phyloP scores from a whole-genome alignment of 2,888 invertebrate species.

The Eilema depressum region DNA sequence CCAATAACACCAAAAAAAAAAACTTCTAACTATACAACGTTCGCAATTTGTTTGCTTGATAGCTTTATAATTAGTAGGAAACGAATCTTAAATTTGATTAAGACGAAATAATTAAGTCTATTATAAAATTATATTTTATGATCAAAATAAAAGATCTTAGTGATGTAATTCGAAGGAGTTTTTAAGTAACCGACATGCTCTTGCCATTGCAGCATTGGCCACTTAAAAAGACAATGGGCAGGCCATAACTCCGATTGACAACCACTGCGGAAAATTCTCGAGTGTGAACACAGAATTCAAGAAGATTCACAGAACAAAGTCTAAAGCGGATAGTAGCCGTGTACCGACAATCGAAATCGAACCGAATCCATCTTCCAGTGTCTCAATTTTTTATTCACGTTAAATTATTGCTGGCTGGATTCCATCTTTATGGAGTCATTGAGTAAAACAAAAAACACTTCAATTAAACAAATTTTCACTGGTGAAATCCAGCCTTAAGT shows the following conservation, averaged over 20 bases:
- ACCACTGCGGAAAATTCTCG: not conserved
- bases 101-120: conserved; percentile 9
- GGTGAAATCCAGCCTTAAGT: no score
- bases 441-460: no score
- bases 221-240: not conserved
- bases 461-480: no score
- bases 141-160: not conserved
- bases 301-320: no score
- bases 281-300: not conserved
- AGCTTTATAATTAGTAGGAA: conserved; percentile 25
- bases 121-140: not conserved
- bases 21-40: conserved; percentile 9
- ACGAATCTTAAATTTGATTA: conserved; percentile 16
- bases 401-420: not conserved
- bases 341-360: not conserved
- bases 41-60: conserved; percentile 16
- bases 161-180: not conserved
- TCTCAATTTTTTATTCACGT: not conserved
- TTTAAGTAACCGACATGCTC: not conserved
- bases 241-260: not conserved
- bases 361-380: not conserved
- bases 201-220: not conserved
- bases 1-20: conserved; percentile 7
- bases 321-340: not conserved
- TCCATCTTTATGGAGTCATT: no score